Conservation (phyloP, 2,797 vertebrate species). For the Microctenopoma lineatum region DNA sequence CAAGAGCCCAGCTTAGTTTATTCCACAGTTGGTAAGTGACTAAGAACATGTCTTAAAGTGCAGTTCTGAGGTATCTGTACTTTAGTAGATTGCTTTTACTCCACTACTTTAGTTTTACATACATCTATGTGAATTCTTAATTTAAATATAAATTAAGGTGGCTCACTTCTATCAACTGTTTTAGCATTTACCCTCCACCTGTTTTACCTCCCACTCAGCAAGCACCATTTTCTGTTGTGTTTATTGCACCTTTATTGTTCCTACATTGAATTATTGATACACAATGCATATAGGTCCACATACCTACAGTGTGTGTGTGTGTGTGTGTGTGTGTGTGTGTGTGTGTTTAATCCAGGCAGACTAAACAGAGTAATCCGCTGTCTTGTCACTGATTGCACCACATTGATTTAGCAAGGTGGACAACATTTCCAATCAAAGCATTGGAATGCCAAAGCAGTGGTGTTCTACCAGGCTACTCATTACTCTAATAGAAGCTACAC, state of each 20-base stretch:
- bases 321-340: neutral
- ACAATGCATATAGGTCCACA: neutral
- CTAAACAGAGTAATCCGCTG: slow-evolving; percentile 1
- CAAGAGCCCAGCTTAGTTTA: no score
- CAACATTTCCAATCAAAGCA: neutral
- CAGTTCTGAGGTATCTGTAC: no score
- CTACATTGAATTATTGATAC: neutral
- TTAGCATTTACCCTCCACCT: no score
- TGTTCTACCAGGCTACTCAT: slow-evolving; percentile 11
- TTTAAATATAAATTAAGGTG: neutral
- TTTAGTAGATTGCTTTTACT: no score
- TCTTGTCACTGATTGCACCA: slow-evolving; percentile 25
- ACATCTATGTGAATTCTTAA: no score
- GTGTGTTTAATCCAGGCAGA: neutral
- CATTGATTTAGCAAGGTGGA: slow-evolving; percentile 13
- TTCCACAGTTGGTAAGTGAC: no score
- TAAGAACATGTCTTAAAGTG: no score
- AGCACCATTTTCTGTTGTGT: slow-evolving; percentile 6
- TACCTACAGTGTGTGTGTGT: neutral
- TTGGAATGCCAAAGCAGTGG: slow-evolving; percentile 14
- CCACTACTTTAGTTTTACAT: no score
- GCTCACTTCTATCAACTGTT: no score
- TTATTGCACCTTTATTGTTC: slow-evolving; percentile 1
- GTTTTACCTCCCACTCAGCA: neutral
- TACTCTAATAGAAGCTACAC: slow-evolving; percentile 10